A percentile compares a stretch with the other conserved stretches of the same genome.
Conservation (phyloP, 2,113 vertebrate genomes). For the Eulemur rufifrons region DNA sequence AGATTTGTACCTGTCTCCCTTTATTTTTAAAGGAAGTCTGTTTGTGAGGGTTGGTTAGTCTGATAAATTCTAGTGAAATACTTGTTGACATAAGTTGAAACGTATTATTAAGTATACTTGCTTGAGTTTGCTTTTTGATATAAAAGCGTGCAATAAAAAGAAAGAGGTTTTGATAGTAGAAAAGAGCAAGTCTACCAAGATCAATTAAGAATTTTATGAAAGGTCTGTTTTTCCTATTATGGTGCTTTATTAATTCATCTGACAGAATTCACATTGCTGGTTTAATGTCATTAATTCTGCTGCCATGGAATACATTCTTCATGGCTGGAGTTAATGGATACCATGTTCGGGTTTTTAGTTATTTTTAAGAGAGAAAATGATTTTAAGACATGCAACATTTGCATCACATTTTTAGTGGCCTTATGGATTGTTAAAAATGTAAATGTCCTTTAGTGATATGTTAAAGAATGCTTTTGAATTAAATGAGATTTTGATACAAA, state of each 20-base stretch:
- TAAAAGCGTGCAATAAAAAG: constrained; percentile 50
- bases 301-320: constrained; percentile 52
- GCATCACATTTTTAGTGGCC: neutral
- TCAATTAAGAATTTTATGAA: constrained; percentile 74
- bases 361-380: constrained; percentile 54
- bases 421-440: constrained; percentile 37
- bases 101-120: constrained; percentile 48
- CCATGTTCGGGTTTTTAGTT: constrained; percentile 35
- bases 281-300: constrained; percentile 73
- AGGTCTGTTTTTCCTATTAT: constrained; percentile 60
- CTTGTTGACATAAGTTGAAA: constrained; percentile 55
- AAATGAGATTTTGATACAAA: constrained; percentile 59
- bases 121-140: constrained; percentile 73
- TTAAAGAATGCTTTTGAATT: constrained; percentile 47
- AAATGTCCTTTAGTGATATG: constrained; percentile 22
- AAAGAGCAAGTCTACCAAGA: constrained; percentile 49
- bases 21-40: constrained; percentile 43
- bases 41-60: neutral
- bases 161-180: constrained; percentile 49
- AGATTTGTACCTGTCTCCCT: neutral
- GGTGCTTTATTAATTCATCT: constrained; percentile 70
- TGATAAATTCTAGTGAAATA: constrained; percentile 38
- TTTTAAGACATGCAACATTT: constrained; percentile 17
- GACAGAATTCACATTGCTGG: constrained; percentile 63
- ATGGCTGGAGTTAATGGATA: constrained; percentile 31